These are phyloP conservation scores for Axinella damicornis DNA, from an alignment of 37 sponge, comb jelly and placozoan species.

Conservation along the genomic window DNA sequence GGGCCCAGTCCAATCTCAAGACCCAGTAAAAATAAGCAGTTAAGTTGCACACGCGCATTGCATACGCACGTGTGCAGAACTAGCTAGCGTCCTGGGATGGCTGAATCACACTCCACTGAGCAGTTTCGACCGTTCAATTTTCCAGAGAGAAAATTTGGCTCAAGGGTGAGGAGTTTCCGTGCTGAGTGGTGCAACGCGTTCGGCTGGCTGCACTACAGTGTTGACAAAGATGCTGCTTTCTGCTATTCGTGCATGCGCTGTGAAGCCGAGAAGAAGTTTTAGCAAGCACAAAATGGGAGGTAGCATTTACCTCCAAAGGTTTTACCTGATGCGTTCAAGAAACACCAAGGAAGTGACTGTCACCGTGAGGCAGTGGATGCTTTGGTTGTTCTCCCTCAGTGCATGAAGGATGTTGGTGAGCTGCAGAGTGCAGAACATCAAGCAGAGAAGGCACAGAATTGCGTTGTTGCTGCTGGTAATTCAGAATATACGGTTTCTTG, in stretches of 20 bases:
- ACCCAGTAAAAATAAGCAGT: too few relatives aligned
- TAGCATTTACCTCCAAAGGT: conserved; percentile 80
- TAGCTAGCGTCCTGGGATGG: too few relatives aligned
- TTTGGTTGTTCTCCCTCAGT: conserved; percentile 51
- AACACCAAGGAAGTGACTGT: conserved; percentile 70
- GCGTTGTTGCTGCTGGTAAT: conserved; percentile 66
- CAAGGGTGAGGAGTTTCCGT: conserved; percentile 41
- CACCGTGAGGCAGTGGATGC: conserved; percentile 76
- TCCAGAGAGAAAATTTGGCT: conserved; percentile 48
- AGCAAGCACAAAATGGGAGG: conserved; percentile 60
- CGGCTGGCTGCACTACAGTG: conserved; percentile 57
- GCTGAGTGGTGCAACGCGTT: conserved; percentile 57
- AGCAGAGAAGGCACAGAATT: conserved; percentile 51
- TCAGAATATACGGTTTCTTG: conserved; percentile 65
- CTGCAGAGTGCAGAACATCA: conserved; percentile 33
- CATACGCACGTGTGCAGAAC: too few relatives aligned
- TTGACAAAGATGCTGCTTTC: conserved; percentile 15
- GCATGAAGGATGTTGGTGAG: conserved; percentile 66
- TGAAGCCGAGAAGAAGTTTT: too few relatives aligned
- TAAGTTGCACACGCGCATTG: too few relatives aligned
- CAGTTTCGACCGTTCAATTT: conserved; percentile 49
- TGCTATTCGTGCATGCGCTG: conserved; percentile 60
- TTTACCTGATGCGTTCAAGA: too few relatives aligned
- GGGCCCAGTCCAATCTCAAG: too few relatives aligned
- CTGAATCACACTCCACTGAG: too few relatives aligned